Evolutionary conservation across 2,888 invertebrate genomes (phyloP), one percentile per base, ranked within the genome.

Genomic region (Mesochorus sp.): DNA sequence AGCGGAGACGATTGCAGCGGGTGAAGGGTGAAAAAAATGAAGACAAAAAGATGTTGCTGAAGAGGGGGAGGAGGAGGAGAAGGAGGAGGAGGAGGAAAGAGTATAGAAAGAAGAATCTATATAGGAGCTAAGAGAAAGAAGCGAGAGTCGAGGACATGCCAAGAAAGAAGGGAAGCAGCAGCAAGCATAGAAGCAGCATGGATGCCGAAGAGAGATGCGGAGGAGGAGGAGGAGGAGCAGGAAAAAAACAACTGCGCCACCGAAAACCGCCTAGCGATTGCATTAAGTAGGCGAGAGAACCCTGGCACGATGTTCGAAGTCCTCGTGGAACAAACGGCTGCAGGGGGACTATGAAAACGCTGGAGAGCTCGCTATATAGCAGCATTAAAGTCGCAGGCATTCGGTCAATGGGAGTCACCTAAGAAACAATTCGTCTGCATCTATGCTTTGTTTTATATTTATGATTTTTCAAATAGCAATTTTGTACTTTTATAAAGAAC

Each of bases 201-300:
- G 70, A 74, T 44, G 71, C n/a, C 51, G 67, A 37, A 49, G 31
- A 21, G 17, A 61, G 31, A 61, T n/a, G n/a, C n/a, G n/a, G n/a
- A 71, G 44, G n/a, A 53, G 14, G 47, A 42, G 26, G 5, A 19
- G 19, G 31, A 62, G 31, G 26, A 28, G 8, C 8, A 57, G 44
- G 19, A 31, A 44, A 55, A 62, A 68, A 61, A 19, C 26, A 66
- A 31, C 72, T 68, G 73, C 81, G 85, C 85, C 84, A 86, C 87
- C 87, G 85, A 89, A 89, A 89, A 89, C 86, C 85, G 86, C 88
- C 89, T 89, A 89, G 89, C 88, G 87, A 88, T 88, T 88, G 88
- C 86, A 88, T 88, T 88, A 88, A 87, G 88, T 88, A 88, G 88
- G 84, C 83, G 84, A 83, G 76, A 80, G 83, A 84, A 80, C 19